Percentiles rank a stretch among this genome's conserved stretches.
Evolutionary conservation across 2,888 invertebrate species (phyloP).

Genomic region (Tanytarsus gracilentus): DNA sequence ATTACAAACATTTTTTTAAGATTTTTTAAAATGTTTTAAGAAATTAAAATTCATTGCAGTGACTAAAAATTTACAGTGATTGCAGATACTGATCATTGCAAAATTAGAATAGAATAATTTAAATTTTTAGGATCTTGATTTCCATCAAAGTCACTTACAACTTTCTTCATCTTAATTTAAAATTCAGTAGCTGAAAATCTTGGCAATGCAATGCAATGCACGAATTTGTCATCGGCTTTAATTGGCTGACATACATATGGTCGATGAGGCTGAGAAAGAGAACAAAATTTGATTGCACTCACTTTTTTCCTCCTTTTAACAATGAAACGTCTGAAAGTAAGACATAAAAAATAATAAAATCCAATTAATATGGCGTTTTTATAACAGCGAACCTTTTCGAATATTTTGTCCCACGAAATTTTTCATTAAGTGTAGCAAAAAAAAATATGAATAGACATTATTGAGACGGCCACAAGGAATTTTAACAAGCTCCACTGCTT

Average conservation of each 20-base stretch:
- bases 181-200: neutral
- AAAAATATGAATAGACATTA: neutral
- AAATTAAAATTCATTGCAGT: no score
- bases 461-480: conserved; percentile 17
- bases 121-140: no score
- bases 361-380: conserved; percentile 9
- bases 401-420: neutral
- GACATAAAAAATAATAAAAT: conserved; percentile 5
- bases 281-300: conserved; percentile 10
- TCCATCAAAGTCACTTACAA: neutral
- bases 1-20: no score
- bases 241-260: conserved; percentile 2
- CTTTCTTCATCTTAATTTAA: neutral
- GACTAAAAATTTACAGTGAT: no score
- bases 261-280: neutral
- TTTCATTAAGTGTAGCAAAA: neutral
- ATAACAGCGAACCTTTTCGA: neutral
- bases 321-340: conserved; percentile 5
- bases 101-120: no score
- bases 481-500: conserved; percentile 19
- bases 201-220: conserved; percentile 4
- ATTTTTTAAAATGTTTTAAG: no score
- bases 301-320: neutral
- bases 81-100: no score
- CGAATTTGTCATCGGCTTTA: conserved; percentile 12